Evolutionary conservation across 1,140 invertebrate genomes (phyloP), one percentile per base, ranked within the genome.

Genomic region (Coptotermes formosanus): DNA sequence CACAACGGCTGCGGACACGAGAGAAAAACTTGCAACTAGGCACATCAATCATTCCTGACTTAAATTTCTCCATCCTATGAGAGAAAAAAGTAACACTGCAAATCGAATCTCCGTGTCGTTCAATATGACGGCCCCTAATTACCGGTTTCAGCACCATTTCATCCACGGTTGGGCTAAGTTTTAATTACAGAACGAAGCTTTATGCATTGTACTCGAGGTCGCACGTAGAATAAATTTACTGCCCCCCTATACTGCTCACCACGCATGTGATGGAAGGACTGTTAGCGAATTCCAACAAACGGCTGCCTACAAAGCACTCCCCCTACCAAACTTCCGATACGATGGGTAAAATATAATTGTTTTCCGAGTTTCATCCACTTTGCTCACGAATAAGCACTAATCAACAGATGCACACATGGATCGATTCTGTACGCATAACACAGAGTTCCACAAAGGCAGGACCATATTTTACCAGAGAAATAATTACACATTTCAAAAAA

Each of bases 61-160:
- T 75, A 75, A 75, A n/a, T 75, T 75, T 30, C n/a, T 30, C 64
- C 64, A 75, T 64, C 64, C 64, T n/a, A 75, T 8, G n/a, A 30
- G 64, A 14, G 64, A 75, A 30, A 75, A 75, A 30, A 30, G n/a
- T 75, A 75, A 75, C 64, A 75, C 30, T 75, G 64, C 9, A 14
- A 75, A 75, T 30, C 64, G 64, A 75, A 75, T 75, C 64, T 16
- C 64, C 64, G 25, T 75, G 64, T 75, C 64, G 25, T 75, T 30
- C 64, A 75, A 75, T 75, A n/a, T 75, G 64, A 75, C 64, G 64
- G 25, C 16, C 64, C n/a, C n/a, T 75, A 75, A 75, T 75, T 75
- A 30, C 64, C 64, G 64, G 64, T 30, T 75, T 75, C 64, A 75
- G 64, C 25, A 30, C 25, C 64, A 75, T 75, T 75, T 75, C 25